These are phyloP conservation scores for Erebia ligea DNA, from an alignment of 2,888 invertebrate species.

Conservation along the genomic window DNA sequence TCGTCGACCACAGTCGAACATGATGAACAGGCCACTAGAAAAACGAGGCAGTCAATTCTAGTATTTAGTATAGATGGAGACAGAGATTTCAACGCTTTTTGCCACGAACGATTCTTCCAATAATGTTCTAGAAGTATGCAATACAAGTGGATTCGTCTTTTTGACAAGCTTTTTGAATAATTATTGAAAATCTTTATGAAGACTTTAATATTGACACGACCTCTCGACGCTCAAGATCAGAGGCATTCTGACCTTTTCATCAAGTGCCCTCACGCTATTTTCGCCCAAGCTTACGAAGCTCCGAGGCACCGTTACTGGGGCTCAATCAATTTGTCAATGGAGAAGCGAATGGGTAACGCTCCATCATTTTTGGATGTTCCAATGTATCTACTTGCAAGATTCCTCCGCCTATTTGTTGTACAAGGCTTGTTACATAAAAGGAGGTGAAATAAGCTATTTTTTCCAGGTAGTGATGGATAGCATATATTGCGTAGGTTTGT, in stretches of 20 bases:
- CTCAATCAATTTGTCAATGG: constrained; percentile 75
- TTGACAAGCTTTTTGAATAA: too few species aligned
- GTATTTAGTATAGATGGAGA: too few species aligned
- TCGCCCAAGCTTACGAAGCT: constrained; percentile 25
- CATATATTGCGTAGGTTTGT: too few species aligned
- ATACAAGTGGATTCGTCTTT: too few species aligned
- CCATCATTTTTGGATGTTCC: constrained; percentile 45
- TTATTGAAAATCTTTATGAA: neutral
- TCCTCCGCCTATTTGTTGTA: constrained; percentile 7
- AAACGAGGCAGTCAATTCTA: too few species aligned
- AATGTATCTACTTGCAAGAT: constrained; percentile 5
- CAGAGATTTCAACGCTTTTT: too few species aligned
- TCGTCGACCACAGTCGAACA: too few species aligned
- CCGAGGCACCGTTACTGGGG: constrained; percentile 42
- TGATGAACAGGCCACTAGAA: too few species aligned
- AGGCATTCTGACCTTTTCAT: constrained; percentile 7
- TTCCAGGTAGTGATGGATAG: too few species aligned
- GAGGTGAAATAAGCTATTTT: too few species aligned
- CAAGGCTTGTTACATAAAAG: constrained; percentile 7
- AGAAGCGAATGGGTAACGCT: constrained; percentile 50
- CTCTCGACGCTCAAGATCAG: constrained; percentile 3
- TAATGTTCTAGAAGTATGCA: too few species aligned
- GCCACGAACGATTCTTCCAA: too few species aligned
- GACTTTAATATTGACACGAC: neutral
- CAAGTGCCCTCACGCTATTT: constrained; percentile 39